Percentiles rank a stretch among this genome's conserved stretches.
phyloP scores from a whole-genome alignment of 2,113 vertebrate genomes.

The Syngnathus floridae region DNA sequence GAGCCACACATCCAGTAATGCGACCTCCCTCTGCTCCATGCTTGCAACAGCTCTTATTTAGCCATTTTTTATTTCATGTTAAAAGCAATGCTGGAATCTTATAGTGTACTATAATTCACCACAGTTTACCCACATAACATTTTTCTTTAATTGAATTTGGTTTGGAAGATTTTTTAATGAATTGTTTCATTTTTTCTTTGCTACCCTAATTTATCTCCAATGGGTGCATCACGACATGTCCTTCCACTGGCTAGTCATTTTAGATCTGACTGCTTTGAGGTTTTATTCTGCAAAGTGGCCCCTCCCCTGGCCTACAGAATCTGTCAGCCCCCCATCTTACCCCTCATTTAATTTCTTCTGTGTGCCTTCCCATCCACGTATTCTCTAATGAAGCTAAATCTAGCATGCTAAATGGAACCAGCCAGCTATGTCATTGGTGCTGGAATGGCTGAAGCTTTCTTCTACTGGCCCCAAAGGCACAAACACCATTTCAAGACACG shows the following conservation, averaged over 20 bases:
- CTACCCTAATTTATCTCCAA: conserved; percentile 40
- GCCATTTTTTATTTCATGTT: background rate
- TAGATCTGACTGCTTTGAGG: conserved; percentile 37
- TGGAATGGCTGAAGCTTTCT: conserved; percentile 46
- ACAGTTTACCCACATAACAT: background rate
- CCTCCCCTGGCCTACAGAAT: conserved; percentile 23
- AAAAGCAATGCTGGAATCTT: background rate
- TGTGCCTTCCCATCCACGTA: conserved; percentile 64
- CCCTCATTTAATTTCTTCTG: conserved; percentile 66
- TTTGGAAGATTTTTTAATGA: background rate
- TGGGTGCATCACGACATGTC: conserved; percentile 48
- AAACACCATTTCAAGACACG: conserved; percentile 47
- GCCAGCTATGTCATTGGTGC: conserved; percentile 75
- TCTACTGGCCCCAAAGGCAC: conserved; percentile 59
- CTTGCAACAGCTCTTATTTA: background rate
- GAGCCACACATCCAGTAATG: conserved; percentile 25
- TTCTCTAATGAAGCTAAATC: conserved; percentile 75
- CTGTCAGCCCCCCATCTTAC: conserved; percentile 45
- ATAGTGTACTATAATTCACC: conserved; percentile 15
- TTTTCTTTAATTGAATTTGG: background rate
- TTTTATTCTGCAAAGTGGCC: conserved; percentile 41
- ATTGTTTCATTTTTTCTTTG: background rate
- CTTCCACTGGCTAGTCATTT: conserved; percentile 40
- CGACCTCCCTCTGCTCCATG: conserved; percentile 1
- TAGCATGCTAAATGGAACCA: conserved; percentile 77